Evolutionary conservation across 2,113 vertebrate genomes (phyloP).

Genomic region (Sinocyclocheilus grahami): DNA sequence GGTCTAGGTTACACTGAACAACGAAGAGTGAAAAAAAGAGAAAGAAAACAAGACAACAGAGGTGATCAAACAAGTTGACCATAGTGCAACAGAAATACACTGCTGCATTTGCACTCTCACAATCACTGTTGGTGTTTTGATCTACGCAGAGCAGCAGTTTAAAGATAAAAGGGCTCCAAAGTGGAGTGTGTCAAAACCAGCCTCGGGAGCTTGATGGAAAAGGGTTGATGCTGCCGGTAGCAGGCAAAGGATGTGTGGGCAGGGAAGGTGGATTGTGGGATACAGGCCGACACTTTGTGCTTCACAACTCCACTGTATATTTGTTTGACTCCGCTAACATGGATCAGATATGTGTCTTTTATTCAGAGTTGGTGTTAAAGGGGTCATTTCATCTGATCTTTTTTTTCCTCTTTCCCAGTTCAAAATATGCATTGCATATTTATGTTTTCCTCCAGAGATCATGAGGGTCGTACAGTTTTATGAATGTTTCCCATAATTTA

Average conservation of each 20-base stretch:
- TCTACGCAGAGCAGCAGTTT: slow-evolving; percentile 10
- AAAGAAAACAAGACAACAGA: slow-evolving; percentile 8
- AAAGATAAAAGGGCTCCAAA: slow-evolving; percentile 35
- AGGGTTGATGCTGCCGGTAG: neutral
- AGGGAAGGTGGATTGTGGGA: slow-evolving; percentile 16
- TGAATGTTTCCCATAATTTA: too few relatives aligned
- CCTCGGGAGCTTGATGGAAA: slow-evolving; percentile 7
- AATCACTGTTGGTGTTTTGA: slow-evolving; percentile 19
- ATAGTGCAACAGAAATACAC: neutral
- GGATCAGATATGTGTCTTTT: slow-evolving; percentile 3
- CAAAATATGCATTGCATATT: neutral
- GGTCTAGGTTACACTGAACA: neutral
- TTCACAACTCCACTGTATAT: neutral
- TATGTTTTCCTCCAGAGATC: too few relatives aligned
- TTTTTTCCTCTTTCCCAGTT: neutral
- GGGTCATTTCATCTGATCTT: neutral
- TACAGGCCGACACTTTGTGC: neutral
- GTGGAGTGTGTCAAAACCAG: slow-evolving; percentile 21
- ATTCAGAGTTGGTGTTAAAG: slow-evolving; percentile 2
- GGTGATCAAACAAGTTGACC: slow-evolving; percentile 30
- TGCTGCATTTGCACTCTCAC: slow-evolving; percentile 25
- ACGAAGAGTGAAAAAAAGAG: neutral
- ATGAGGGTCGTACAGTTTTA: too few relatives aligned
- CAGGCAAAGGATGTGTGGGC: slow-evolving; percentile 32
- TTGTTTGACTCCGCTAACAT: neutral